Evolutionary conservation across 2,888 invertebrate genomes (phyloP).

Genomic region (Parnassius smintheus): DNA sequence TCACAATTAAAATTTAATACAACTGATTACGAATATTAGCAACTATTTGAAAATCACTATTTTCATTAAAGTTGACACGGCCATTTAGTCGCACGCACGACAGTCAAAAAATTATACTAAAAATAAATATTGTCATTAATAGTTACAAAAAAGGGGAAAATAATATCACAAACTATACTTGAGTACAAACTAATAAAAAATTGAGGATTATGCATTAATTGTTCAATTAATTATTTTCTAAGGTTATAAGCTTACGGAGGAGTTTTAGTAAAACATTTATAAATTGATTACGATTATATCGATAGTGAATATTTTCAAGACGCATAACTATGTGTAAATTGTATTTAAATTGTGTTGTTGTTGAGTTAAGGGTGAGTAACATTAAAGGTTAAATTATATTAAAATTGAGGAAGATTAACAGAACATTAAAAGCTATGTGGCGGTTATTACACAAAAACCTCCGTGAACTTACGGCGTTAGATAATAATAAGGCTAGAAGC

Average conservation of each 20-base stretch:
- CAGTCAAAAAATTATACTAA: slow-evolving; percentile 33
- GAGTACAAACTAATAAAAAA: slow-evolving; percentile 30
- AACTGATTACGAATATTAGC: slow-evolving; percentile 47
- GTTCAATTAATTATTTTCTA: slow-evolving; percentile 16
- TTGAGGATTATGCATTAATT: slow-evolving; percentile 29
- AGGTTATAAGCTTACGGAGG: slow-evolving; percentile 6
- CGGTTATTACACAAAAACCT: too few species aligned
- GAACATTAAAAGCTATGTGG: too few species aligned
- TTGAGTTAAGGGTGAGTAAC: too few species aligned
- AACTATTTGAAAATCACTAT: slow-evolving; percentile 25
- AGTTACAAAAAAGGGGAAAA: slow-evolving; percentile 23
- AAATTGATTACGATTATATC: too few species aligned
- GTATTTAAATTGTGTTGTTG: too few species aligned
- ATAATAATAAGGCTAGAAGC: too few species aligned
- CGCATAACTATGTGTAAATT: too few species aligned
- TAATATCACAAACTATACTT: slow-evolving; percentile 32
- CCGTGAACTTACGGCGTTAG: too few species aligned
- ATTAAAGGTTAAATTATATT: too few species aligned
- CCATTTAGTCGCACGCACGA: slow-evolving; percentile 22
- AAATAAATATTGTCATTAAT: slow-evolving; percentile 31
- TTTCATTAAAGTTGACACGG: slow-evolving; percentile 23
- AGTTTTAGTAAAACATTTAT: background rate
- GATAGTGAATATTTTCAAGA: too few species aligned
- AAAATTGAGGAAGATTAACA: too few species aligned
- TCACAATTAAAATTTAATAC: slow-evolving; percentile 49